Percentiles rank a stretch among this genome's conserved stretches.
These are phyloP conservation scores for Nomada flava DNA, from an alignment of 2,888 invertebrate species.

Conservation along the genomic window DNA sequence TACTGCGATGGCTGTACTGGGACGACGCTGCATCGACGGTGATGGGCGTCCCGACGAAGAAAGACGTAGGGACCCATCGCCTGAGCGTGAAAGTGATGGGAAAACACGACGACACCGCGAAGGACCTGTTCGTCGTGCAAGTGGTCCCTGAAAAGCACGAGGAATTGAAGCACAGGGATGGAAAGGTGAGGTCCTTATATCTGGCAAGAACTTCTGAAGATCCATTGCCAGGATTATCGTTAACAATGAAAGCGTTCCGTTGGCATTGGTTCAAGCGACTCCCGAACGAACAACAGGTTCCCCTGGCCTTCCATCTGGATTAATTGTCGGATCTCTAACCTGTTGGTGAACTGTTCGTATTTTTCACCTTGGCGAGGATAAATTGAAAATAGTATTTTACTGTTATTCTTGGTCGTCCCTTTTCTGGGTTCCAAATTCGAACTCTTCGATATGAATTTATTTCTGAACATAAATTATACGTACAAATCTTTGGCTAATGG, in stretches of 20 bases:
- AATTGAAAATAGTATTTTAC: too few relatives aligned
- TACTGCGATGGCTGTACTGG: slow-evolving; percentile 90
- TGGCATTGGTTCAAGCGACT: slow-evolving; percentile 67
- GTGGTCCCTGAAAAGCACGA: slow-evolving; percentile 84
- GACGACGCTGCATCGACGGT: slow-evolving; percentile 89
- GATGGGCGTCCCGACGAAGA: slow-evolving; percentile 89
- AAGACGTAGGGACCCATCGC: slow-evolving; percentile 89
- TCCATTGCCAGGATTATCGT: slow-evolving; percentile 44
- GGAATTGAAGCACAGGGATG: slow-evolving; percentile 75
- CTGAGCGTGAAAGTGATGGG: slow-evolving; percentile 87
- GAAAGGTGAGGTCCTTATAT: slow-evolving; percentile 72
- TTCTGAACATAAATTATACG: too few relatives aligned
- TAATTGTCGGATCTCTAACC: slow-evolving; percentile 34
- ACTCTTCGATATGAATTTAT: too few relatives aligned
- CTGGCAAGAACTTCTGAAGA: background rate
- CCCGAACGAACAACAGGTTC: slow-evolving; percentile 59
- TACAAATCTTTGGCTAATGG: too few relatives aligned
- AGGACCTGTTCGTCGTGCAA: slow-evolving; percentile 89
- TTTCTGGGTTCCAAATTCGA: too few relatives aligned
- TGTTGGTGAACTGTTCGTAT: slow-evolving; percentile 16
- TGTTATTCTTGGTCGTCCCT: too few relatives aligned
- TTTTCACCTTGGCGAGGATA: too few relatives aligned
- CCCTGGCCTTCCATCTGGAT: slow-evolving; percentile 12
- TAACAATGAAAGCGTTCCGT: slow-evolving; percentile 46
- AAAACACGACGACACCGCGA: slow-evolving; percentile 85